Percentiles rank a stretch among this genome's conserved stretches.
phyloP scores from a whole-genome alignment of 2,888 invertebrate species.

The Aphodius sticticus region DNA sequence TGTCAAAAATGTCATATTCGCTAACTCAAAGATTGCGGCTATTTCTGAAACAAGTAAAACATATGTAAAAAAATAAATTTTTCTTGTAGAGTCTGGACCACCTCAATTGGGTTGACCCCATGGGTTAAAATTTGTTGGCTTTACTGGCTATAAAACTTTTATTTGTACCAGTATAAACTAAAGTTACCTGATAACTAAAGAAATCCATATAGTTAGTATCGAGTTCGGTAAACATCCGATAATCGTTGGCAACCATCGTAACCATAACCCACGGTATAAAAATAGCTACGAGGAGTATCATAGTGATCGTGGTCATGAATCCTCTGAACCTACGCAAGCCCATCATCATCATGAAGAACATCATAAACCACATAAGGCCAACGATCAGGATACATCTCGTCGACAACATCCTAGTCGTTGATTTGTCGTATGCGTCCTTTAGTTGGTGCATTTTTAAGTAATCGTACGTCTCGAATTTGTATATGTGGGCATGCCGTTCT shows the following conservation, averaged over 20 bases:
- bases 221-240: conserved; percentile 28
- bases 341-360: conserved; percentile 26
- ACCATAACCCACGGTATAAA: conserved; percentile 23
- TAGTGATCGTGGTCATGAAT: conserved; percentile 29
- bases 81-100: no score
- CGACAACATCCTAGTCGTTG: not conserved
- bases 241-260: conserved; percentile 13
- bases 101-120: no score
- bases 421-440: not conserved
- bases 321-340: conserved; percentile 29
- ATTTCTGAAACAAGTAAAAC: no score
- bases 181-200: conserved; percentile 27
- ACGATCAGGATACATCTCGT: conserved; percentile 12
- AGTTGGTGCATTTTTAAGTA: conserved; percentile 21
- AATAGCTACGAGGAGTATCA: conserved; percentile 16
- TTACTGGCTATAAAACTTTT: conserved; percentile 18
- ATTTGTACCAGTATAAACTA: no score
- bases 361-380: conserved; percentile 21
- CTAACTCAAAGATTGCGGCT: no score
- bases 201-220: conserved; percentile 26
- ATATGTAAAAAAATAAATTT: no score
- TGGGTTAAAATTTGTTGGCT: conserved; percentile 39
- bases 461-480: conserved; percentile 24
- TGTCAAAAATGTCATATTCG: no score
- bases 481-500: not conserved